phyloP scores from a whole-genome alignment of 2,888 invertebrate species.

The Drosophila colorata region DNA sequence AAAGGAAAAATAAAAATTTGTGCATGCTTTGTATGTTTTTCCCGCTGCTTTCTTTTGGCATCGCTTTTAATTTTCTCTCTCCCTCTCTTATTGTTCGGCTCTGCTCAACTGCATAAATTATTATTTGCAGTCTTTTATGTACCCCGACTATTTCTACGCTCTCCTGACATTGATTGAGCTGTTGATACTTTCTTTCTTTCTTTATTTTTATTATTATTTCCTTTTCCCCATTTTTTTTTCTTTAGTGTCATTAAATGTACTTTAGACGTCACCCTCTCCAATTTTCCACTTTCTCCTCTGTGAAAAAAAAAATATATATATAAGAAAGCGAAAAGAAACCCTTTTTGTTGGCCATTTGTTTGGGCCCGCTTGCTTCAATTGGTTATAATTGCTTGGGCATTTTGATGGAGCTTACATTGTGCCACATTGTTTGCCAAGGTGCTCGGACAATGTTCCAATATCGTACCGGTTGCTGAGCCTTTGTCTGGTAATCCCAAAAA shows the following conservation, averaged over 20 bases:
- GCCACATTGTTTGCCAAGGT: slow-evolving; percentile 38
- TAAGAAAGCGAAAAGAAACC: not conserved
- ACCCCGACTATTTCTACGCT: slow-evolving; percentile 55
- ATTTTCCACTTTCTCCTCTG: not conserved
- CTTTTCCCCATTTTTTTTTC: slow-evolving; percentile 7
- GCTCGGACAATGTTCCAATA: slow-evolving; percentile 39
- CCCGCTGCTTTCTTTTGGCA: not conserved
- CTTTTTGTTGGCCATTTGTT: slow-evolving; percentile 31
- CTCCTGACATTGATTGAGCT: slow-evolving; percentile 75
- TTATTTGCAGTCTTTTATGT: slow-evolving; percentile 54
- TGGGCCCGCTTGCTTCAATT: slow-evolving; percentile 50
- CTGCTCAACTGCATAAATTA: slow-evolving; percentile 73
- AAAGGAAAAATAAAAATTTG: slow-evolving; percentile 11
- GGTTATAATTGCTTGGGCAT: slow-evolving; percentile 60
- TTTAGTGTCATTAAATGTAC: slow-evolving; percentile 18
- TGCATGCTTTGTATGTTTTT: slow-evolving; percentile 35
- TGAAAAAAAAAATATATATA: not conserved
- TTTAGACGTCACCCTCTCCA: not conserved
- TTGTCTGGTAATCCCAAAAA: slow-evolving; percentile 7
- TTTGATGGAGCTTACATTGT: slow-evolving; percentile 34
- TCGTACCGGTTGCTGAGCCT: slow-evolving; percentile 15
- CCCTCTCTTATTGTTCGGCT: slow-evolving; percentile 46
- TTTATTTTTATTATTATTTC: slow-evolving; percentile 32
- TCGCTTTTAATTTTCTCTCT: slow-evolving; percentile 7
- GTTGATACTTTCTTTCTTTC: slow-evolving; percentile 53